Conservation (phyloP, 2,888 invertebrate species). For the Drosophila nigricruria region DNA sequence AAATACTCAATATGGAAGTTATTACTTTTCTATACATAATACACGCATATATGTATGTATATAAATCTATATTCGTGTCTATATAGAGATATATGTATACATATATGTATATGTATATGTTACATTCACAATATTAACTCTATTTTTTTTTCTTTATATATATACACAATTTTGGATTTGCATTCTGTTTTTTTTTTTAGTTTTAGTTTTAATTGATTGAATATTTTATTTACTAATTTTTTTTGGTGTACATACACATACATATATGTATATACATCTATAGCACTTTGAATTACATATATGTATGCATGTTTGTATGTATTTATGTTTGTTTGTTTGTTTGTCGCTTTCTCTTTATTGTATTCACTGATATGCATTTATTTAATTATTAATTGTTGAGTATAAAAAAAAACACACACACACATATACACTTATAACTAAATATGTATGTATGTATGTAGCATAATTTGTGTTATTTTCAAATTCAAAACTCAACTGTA, state of each 20-base stretch:
- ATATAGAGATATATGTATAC: constrained; percentile 26
- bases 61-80: constrained; percentile 16
- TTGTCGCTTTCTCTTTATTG: constrained; percentile 54
- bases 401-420: constrained; percentile 15
- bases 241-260: constrained; percentile 38
- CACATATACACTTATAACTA: not conserved
- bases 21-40: constrained; percentile 58
- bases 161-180: constrained; percentile 47
- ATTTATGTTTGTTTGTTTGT: constrained; percentile 9
- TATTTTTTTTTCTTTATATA: constrained; percentile 41
- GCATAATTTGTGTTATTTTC: too few species aligned
- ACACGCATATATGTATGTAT: constrained; percentile 36
- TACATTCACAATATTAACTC: constrained; percentile 60
- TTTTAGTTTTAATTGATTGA: constrained; percentile 56
- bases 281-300: constrained; percentile 38
- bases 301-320: constrained; percentile 17
- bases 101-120: constrained; percentile 37
- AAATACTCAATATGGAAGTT: constrained; percentile 75
- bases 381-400: constrained; percentile 59
- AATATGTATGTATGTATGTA: not conserved
- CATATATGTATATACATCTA: constrained; percentile 37
- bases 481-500: not conserved
- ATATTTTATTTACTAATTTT: constrained; percentile 54
- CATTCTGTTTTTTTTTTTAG: constrained; percentile 3
- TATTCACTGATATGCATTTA: constrained; percentile 74